phyloP scores from a whole-genome alignment of 2,113 vertebrate genomes.

The Corythaeola cristata region DNA sequence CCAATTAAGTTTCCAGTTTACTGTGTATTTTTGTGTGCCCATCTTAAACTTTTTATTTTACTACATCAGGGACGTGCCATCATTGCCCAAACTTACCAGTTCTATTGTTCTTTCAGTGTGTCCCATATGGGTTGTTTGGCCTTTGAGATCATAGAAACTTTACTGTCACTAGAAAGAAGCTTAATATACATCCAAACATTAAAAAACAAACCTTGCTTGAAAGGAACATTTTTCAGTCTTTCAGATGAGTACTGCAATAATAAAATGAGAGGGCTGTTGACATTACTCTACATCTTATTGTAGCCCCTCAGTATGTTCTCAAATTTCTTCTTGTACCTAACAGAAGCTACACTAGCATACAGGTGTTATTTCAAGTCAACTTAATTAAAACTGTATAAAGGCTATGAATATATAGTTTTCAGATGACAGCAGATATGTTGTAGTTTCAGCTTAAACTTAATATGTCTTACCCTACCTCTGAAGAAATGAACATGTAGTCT shows the following conservation, averaged over 20 bases:
- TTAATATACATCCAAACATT: neutral
- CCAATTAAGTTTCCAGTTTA: neutral
- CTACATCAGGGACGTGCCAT: neutral
- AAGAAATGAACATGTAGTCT: neutral
- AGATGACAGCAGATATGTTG: neutral
- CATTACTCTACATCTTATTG: neutral
- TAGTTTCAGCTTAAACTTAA: neutral
- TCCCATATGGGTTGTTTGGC: neutral
- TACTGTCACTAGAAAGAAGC: neutral
- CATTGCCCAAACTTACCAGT: neutral
- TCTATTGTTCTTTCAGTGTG: neutral
- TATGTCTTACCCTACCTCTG: neutral
- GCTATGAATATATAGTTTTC: neutral
- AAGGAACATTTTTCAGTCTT: neutral
- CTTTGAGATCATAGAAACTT: neutral
- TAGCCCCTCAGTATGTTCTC: neutral
- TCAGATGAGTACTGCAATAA: neutral
- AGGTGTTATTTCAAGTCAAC: neutral
- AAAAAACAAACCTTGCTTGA: neutral
- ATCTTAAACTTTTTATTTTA: neutral
- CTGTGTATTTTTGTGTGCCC: neutral
- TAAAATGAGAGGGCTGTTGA: neutral
- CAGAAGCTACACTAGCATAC: neutral
- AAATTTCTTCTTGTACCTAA: neutral
- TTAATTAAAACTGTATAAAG: neutral